Percentiles rank a stretch among this genome's conserved stretches.
phyloP scores from a whole-genome alignment of 2,797 vertebrate species.

The Luscinia megarhynchos region DNA sequence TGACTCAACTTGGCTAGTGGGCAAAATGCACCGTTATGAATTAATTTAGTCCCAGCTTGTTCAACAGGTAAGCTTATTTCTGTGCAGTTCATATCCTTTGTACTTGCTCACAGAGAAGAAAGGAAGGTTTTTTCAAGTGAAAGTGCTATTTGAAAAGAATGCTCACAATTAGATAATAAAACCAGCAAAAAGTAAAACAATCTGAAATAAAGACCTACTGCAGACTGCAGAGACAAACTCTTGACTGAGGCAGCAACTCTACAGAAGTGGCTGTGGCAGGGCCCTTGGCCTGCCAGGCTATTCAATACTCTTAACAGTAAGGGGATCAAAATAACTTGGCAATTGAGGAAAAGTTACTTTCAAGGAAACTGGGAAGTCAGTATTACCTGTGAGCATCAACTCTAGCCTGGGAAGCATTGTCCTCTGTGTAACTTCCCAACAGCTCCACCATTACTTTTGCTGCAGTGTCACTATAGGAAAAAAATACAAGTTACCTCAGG shows the following conservation, averaged over 20 bases:
- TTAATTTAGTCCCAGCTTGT: neutral
- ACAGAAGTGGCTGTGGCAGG: too few species aligned
- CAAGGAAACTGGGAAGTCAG: neutral
- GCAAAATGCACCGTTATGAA: neutral
- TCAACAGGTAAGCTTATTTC: neutral
- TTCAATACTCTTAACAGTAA: accelerated
- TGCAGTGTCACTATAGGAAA: conserved; percentile 85
- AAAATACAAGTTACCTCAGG: conserved; percentile 19
- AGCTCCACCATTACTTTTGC: conserved; percentile 99
- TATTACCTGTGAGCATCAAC: conserved; percentile 95
- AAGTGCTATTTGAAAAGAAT: neutral
- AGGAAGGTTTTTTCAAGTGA: neutral
- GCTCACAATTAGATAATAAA: neutral
- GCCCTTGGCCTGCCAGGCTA: too few species aligned
- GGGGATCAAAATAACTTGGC: neutral
- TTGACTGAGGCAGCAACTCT: too few species aligned
- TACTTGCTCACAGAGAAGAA: neutral
- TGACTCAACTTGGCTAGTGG: neutral
- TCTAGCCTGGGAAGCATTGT: conserved; percentile 97
- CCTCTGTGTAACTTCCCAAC: conserved; percentile 97
- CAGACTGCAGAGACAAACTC: too few species aligned
- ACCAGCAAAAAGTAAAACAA: neutral
- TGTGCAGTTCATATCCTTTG: neutral
- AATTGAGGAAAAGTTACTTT: neutral
- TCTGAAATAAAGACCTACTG: neutral